phyloP scores from a whole-genome alignment of 2,113 vertebrate genomes.

The Abramis brama region DNA sequence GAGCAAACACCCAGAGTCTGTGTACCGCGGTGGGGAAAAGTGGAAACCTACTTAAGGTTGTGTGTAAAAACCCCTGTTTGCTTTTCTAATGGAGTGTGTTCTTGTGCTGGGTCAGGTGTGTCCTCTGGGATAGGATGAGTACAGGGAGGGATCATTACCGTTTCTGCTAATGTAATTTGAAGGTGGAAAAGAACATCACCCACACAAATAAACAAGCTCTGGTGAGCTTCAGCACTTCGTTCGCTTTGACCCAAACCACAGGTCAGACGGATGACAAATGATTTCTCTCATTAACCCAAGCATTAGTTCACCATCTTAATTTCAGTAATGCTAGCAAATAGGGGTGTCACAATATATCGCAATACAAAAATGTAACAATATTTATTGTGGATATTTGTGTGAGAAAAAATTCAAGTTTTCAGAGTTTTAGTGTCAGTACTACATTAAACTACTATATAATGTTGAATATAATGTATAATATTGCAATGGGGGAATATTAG shows the following conservation, averaged over 20 bases:
- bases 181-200: conserved; percentile 76
- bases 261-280: not conserved
- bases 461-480: too few species aligned
- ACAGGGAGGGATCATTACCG: conserved; percentile 70
- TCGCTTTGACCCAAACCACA: conserved; percentile 53
- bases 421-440: too few species aligned
- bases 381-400: too few species aligned
- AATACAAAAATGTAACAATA: too few species aligned
- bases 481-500: too few species aligned
- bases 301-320: not conserved
- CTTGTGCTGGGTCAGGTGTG: conserved; percentile 57
- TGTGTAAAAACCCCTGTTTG: conserved; percentile 70
- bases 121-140: conserved; percentile 51
- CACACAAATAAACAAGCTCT: conserved; percentile 50
- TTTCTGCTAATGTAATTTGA: conserved; percentile 75
- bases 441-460: too few species aligned
- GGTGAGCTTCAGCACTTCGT: conserved; percentile 62
- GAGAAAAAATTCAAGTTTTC: too few species aligned
- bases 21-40: not conserved
- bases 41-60: conserved; percentile 54
- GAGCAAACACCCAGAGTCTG: conserved; percentile 31
- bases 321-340: not conserved
- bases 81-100: conserved; percentile 76
- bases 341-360: too few species aligned
- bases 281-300: conserved; percentile 4